Evolutionary conservation across 2,113 vertebrate genomes (phyloP), one percentile per base, ranked within the genome.

Genomic region (Aptenodytes patagonicus): DNA sequence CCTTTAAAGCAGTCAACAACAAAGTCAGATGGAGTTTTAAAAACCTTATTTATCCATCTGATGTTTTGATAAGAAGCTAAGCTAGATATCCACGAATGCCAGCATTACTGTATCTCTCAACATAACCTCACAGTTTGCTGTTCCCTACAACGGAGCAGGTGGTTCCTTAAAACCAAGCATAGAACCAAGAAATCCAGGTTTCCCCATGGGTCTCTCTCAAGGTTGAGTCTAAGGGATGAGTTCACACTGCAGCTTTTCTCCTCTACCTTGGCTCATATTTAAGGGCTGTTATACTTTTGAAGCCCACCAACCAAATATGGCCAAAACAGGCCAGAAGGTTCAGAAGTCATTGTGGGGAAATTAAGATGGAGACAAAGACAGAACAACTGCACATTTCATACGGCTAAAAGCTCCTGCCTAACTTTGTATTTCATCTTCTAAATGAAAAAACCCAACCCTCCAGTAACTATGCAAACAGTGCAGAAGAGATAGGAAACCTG

Each of bases 231-330:
- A 44, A 5, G 66, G 57, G 52, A 76, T 69, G 75, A 87, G 44
- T 26, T 80, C 62, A 26, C 40, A 0, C 24, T 5, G 34, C 64
- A 87, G 58, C 58, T 73, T 14, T 47, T 70, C 76, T 89, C 44
- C 72, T 61, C 26, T 18, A 0, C 4, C 61, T 44, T 2, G 22
- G 29, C 6, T 81, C 17, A 0, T 12, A 1, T 29, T 72, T 65
- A 26, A 76, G 21, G 29, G 32, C 10, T 71, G 36, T 19, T 54
- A 28, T 0, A 32, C 15, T 38, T 47, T 61, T 38, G 61, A 93
- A 69, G 42, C 17, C 47, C 36, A n/a, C 9, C 31, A 58, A 86
- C 12, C 18, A 58, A 69, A 47, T 4, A 38, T 0, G 20, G 44
- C 12, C n/a, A 65, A 44, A 71, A 54, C 0, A 1, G 51, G 44